Conservation (phyloP, 2,888 invertebrate genomes). For the Dryocosmus kuriphilus region DNA sequence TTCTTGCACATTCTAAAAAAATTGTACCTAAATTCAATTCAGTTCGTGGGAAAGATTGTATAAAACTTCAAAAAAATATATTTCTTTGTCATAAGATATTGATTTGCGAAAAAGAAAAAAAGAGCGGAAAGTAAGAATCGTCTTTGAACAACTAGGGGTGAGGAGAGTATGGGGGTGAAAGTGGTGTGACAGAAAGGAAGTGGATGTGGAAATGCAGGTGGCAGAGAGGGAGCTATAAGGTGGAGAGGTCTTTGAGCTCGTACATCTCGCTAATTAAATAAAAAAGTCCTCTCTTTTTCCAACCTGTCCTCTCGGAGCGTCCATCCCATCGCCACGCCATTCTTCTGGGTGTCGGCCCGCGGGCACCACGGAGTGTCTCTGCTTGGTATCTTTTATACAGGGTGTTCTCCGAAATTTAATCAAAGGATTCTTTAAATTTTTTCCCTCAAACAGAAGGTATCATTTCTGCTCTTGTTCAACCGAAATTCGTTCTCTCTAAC, state of each 20-base stretch:
- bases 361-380: slow-evolving; percentile 64
- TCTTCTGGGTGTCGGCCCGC: slow-evolving; percentile 71
- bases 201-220: slow-evolving; percentile 23
- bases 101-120: not conserved
- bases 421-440: slow-evolving; percentile 11
- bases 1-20: not conserved
- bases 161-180: slow-evolving; percentile 40
- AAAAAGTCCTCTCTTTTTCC: slow-evolving; percentile 55
- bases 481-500: not conserved
- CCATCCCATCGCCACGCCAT: slow-evolving; percentile 58
- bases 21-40: not conserved
- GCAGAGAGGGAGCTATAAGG: slow-evolving; percentile 43
- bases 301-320: slow-evolving; percentile 47
- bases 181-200: not conserved
- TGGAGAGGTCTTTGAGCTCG: slow-evolving; percentile 67
- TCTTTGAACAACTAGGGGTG: slow-evolving; percentile 40
- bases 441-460: too few relatives aligned
- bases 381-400: slow-evolving; percentile 51
- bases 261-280: slow-evolving; percentile 75
- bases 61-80: not conserved
- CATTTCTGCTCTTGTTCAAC: not conserved
- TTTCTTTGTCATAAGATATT: not conserved
- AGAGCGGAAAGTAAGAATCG: slow-evolving; percentile 40
- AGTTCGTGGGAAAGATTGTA: not conserved
- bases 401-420: slow-evolving; percentile 48